These are phyloP conservation scores for Lasioglossum zephyrum DNA, from an alignment of 2,888 invertebrate species.

Conservation along the genomic window DNA sequence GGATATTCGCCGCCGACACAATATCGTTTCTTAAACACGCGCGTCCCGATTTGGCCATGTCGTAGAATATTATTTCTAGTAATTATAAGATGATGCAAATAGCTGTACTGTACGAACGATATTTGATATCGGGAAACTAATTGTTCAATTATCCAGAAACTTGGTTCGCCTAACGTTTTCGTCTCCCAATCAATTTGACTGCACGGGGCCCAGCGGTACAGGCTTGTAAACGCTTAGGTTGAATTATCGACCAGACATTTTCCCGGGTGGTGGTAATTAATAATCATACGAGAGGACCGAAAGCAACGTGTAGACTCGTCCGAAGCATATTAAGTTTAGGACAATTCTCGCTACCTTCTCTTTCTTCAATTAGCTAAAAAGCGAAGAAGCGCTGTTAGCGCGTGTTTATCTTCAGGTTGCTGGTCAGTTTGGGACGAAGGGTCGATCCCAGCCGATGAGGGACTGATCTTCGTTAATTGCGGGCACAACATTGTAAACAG, in stretches of 20 bases:
- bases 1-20: neutral
- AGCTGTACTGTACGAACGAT: neutral
- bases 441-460: conserved; percentile 28
- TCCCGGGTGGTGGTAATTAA: neutral
- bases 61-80: too few relatives aligned
- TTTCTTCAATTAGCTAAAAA: conserved; percentile 18
- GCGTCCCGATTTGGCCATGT: neutral
- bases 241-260: neutral
- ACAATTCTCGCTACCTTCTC: neutral
- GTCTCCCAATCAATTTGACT: neutral
- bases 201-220: neutral
- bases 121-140: neutral
- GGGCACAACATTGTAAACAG: conserved; percentile 62
- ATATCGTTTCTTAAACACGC: neutral
- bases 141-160: neutral
- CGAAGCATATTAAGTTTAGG: neutral
- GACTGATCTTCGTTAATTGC: conserved; percentile 63
- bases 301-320: neutral
- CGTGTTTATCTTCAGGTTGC: conserved; percentile 33
- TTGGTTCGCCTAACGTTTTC: neutral
- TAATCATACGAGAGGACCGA: neutral
- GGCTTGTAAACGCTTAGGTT: neutral
- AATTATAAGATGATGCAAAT: too few relatives aligned
- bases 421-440: conserved; percentile 3
- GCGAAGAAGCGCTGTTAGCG: conserved; percentile 19